A percentile compares a stretch with the other conserved stretches of the same genome.
phyloP scores from a whole-genome alignment of 2,797 vertebrate species.

The Acridotheres tristis region DNA sequence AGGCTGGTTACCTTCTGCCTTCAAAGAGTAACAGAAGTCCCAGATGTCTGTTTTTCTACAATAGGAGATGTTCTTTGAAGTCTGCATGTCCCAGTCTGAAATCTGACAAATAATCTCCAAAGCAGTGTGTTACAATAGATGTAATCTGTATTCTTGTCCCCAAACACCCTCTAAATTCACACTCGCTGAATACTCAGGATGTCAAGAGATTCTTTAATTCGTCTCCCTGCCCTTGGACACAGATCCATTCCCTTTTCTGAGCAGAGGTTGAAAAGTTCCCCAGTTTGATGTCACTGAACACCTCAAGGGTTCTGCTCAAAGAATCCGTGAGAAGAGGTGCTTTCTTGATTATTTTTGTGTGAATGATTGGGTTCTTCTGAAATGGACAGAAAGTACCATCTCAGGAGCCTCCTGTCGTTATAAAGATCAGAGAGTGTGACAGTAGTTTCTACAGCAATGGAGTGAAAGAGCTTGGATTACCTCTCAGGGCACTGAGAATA shows the following conservation, averaged over 20 bases:
- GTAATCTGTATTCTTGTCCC: not conserved
- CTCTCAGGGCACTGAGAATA: not conserved
- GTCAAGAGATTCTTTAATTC: not conserved
- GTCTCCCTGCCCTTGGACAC: not conserved
- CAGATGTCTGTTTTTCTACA: not conserved
- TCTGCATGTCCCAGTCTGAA: not conserved
- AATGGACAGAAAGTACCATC: not conserved
- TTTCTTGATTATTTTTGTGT: not conserved
- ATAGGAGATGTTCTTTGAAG: not conserved
- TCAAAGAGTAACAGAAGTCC: not conserved
- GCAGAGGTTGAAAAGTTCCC: not conserved
- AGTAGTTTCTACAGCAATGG: not conserved
- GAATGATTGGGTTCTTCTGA: not conserved
- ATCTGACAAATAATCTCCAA: not conserved
- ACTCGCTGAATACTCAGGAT: not conserved
- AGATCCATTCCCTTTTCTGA: not conserved
- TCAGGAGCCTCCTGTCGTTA: not conserved
- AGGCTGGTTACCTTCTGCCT: not conserved
- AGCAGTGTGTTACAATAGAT: not conserved
- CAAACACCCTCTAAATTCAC: not conserved
- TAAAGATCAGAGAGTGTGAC: not conserved
- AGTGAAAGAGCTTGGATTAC: not conserved
- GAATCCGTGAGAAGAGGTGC: not conserved
- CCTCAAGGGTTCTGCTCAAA: not conserved
- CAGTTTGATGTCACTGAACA: not conserved